Conservation (phyloP, 2,888 invertebrate genomes). For the Pyrrhia umbra region DNA sequence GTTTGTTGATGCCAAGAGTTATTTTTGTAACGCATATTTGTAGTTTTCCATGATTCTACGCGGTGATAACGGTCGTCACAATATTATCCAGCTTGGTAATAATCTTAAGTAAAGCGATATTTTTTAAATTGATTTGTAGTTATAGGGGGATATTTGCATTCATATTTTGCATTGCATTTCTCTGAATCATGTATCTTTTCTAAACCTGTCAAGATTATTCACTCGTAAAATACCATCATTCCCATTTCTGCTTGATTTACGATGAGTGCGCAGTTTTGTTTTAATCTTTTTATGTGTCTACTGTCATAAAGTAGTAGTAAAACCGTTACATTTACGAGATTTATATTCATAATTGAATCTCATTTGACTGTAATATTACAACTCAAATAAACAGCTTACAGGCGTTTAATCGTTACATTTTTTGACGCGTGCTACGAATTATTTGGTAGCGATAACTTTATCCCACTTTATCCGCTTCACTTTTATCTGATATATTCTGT, state of each 20-base stretch:
- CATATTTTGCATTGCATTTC: neutral
- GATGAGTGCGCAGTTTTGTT: conserved; percentile 32
- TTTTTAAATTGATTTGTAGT: neutral
- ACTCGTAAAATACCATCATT: conserved; percentile 31
- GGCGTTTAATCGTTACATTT: conserved; percentile 6
- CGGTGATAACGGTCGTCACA: conserved; percentile 6
- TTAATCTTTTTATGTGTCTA: conserved; percentile 24
- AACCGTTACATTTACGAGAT: conserved; percentile 31
- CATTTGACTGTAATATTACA: conserved; percentile 11
- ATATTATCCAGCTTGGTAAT: neutral
- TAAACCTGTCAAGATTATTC: conserved; percentile 40
- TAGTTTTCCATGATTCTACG: conserved; percentile 38
- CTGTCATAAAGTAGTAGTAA: conserved; percentile 29
- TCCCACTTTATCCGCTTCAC: conserved; percentile 49
- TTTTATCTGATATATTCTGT: conserved; percentile 53
- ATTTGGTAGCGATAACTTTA: conserved; percentile 51
- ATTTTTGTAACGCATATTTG: conserved; percentile 36
- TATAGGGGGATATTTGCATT: neutral
- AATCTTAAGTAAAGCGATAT: neutral
- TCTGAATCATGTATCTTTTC: conserved; percentile 8
- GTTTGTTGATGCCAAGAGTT: conserved; percentile 10
- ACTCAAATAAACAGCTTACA: neutral
- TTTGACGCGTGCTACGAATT: conserved; percentile 20
- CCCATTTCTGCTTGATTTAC: conserved; percentile 47
- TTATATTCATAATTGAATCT: conserved; percentile 39